Conservation (phyloP, 2,113 vertebrate species). For the Prunella himalayana region DNA sequence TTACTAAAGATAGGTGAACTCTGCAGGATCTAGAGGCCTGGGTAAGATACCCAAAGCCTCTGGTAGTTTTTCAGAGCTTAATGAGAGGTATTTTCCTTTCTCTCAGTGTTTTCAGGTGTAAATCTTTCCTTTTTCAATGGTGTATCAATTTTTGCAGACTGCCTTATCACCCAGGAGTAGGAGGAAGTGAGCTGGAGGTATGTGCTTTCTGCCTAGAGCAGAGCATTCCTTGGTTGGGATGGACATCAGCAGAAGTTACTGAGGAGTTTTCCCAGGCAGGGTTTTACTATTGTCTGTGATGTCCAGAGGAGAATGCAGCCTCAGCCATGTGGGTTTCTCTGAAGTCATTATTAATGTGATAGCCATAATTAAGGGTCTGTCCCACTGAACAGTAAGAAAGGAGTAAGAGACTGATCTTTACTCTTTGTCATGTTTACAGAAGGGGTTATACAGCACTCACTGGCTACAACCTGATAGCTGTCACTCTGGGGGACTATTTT, state of each 20-base stretch:
- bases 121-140: neutral
- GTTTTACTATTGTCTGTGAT: neutral
- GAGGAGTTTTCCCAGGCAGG: neutral
- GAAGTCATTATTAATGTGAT: neutral
- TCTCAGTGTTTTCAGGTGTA: neutral
- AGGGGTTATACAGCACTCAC: neutral
- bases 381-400: neutral
- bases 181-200: neutral
- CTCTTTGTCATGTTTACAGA: neutral
- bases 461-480: neutral
- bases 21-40: neutral
- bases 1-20: neutral
- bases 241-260: neutral
- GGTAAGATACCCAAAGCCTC: neutral
- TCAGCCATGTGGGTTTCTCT: neutral
- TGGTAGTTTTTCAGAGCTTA: neutral
- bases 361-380: neutral
- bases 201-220: neutral
- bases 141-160: neutral
- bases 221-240: neutral
- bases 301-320: neutral
- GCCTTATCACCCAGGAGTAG: neutral
- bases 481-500: neutral
- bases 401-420: neutral
- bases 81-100: neutral